Evolutionary conservation across 2,797 vertebrate species (phyloP).

Genomic region (Nyctalus aviator): DNA sequence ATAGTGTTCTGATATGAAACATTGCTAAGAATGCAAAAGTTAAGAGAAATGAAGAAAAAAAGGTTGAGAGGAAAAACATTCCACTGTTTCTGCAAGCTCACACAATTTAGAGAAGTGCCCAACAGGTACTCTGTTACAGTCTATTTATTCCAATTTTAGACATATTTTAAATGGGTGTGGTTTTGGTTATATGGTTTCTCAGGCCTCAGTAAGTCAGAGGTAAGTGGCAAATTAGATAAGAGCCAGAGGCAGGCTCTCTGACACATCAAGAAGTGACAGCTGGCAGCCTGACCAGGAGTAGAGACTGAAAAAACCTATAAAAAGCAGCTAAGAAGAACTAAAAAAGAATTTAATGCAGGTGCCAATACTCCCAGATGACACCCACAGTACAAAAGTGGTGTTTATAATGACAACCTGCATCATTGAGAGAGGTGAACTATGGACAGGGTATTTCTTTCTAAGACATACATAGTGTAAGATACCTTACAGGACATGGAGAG

Average conservation of each 20-base stretch:
- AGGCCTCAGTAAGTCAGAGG: conserved; percentile 53
- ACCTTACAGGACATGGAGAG: background rate
- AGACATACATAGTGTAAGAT: background rate
- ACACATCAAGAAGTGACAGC: conserved; percentile 51
- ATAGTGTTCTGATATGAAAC: background rate
- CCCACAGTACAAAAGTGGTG: background rate
- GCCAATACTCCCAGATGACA: background rate
- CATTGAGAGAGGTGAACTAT: background rate
- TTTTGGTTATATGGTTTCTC: conserved; percentile 46
- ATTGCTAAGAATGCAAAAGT: background rate
- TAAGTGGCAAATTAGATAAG: conserved; percentile 46
- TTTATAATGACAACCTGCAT: background rate
- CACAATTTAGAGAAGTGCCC: conserved; percentile 1
- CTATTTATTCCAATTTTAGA: conserved; percentile 62
- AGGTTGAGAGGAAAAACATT: background rate
- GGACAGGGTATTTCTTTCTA: background rate
- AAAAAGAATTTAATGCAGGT: background rate
- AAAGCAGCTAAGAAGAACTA: conserved; percentile 14
- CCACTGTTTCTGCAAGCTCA: background rate
- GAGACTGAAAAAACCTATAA: conserved; percentile 34
- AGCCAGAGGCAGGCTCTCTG: conserved; percentile 16
- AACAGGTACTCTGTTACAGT: background rate
- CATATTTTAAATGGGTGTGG: conserved; percentile 25
- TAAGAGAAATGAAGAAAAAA: conserved; percentile 3
- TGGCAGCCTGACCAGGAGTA: conserved; percentile 30